phyloP scores from a whole-genome alignment of 2,113 vertebrate genomes.

The Bos javanicus region DNA sequence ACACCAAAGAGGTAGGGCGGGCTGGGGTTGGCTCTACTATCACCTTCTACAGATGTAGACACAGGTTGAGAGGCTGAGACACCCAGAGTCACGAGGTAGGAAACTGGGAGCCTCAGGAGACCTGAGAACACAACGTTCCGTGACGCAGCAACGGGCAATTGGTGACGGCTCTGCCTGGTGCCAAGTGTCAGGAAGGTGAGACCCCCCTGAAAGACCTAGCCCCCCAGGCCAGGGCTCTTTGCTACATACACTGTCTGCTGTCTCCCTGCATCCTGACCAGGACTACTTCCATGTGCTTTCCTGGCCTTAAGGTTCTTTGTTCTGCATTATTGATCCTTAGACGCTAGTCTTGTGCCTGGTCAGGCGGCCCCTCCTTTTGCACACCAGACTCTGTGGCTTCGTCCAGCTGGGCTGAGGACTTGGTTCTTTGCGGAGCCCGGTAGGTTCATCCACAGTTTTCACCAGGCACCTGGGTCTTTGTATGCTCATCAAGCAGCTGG shows the following conservation, averaged over 20 bases:
- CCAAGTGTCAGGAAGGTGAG: not conserved
- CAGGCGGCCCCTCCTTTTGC: not conserved
- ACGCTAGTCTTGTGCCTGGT: not conserved
- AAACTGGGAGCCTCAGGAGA: not conserved
- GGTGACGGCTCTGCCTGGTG: not conserved
- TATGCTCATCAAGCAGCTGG: not conserved
- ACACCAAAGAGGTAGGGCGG: not conserved
- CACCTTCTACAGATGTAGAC: not conserved
- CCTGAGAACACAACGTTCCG: rapidly evolving
- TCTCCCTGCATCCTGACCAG: not conserved
- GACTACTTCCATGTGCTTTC: not conserved
- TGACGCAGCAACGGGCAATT: rapidly evolving
- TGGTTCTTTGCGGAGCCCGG: not conserved
- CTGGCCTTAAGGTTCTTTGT: not conserved
- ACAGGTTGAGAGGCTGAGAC: not conserved
- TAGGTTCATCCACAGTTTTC: not conserved
- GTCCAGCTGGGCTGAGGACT: not conserved
- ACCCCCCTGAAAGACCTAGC: too few species aligned
- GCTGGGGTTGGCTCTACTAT: too few species aligned
- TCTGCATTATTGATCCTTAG: not conserved
- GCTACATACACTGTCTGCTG: not conserved
- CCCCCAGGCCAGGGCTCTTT: not conserved
- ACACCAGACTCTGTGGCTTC: not conserved
- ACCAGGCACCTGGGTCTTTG: not conserved
- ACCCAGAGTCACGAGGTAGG: not conserved